Base-by-base conservation (phyloP, 2,113 vertebrate genomes). In the Varanus salvator region DNA sequence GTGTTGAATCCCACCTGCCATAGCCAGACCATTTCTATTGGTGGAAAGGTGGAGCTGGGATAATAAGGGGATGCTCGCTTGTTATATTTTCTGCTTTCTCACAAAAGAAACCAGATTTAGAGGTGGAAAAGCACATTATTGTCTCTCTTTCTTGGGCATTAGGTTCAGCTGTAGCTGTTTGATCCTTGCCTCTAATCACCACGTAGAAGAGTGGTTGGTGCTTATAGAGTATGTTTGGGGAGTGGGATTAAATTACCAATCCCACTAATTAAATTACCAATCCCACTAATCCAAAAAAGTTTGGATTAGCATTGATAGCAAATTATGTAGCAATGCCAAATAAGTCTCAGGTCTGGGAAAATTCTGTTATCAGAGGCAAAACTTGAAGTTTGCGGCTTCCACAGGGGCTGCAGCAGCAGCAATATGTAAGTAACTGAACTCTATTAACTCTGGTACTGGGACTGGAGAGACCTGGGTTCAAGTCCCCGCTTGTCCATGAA, bases 301-400 rank as follows among this genome's bases (percentile, higher is more conserved):
- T 44, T 44, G 38, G 38, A 44, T 44, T 44, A 6, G 75, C 89
- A 0, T 0, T 77, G 90, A 80, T 87, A 92, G 86, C 89, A 86
- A 44, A 87, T 90, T 90, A 84, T 34, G 85, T 21, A 17, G 8
- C 66, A 84, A 1, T 93, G 92, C 86, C 91, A 92, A 76, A 86
- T 81, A 92, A 76, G 23, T 86, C n/a, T 21, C 76, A 87, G 87
- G 31, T 86, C 71, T 52, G 76, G 90, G 86, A 0, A 3, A 12
- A 7, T 71, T 60, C 44, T 93, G 86, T 44, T 88, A 25, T 94
- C 87, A 85, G 92, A 93, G 91, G 44, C 60, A 15, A n/a, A 60
- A 84, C 90, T 6, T 54, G 31, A n/a, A 44, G 75, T 38, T 77
- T 77, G 44, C 8, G 25, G 3, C 75, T 1, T 48, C 48, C 77